These are phyloP conservation scores for Bombus terrestris DNA, from an alignment of 1,140 invertebrate genomes.

Conservation along the genomic window DNA sequence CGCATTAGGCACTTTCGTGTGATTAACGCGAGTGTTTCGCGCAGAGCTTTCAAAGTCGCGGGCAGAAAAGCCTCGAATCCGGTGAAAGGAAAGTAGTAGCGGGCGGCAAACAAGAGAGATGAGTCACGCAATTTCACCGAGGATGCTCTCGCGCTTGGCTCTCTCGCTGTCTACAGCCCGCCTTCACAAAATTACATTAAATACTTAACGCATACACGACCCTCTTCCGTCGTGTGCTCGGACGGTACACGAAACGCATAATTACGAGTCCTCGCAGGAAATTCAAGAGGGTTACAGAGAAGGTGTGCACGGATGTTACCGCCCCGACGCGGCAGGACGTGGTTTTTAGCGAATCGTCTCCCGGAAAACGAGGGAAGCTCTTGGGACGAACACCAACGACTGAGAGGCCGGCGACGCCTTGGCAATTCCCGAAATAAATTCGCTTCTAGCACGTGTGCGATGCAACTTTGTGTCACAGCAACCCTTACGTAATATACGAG, in stretches of 20 bases:
- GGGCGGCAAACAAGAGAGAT: constrained; percentile 29
- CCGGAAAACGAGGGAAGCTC: constrained; percentile 32
- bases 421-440: constrained; percentile 66
- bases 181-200: constrained; percentile 45
- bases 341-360: constrained; percentile 56
- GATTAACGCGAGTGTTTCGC: constrained; percentile 33
- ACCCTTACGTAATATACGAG: constrained; percentile 63
- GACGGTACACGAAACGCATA: constrained; percentile 6
- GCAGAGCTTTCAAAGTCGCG: constrained; percentile 11
- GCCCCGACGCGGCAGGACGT: background rate
- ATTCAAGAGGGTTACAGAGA: constrained; percentile 38
- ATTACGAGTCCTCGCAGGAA: constrained; percentile 34
- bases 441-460: constrained; percentile 55
- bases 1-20: constrained; percentile 36
- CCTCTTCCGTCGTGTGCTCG: constrained; percentile 3
- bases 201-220: constrained; percentile 22
- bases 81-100: constrained; percentile 30
- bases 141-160: background rate
- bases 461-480: background rate
- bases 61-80: constrained; percentile 11
- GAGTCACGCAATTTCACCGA: constrained; percentile 20
- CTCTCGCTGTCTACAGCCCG: background rate
- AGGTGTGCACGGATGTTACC: background rate
- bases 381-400: background rate
- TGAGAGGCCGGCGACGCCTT: constrained; percentile 7